Evolutionary conservation across 2,113 vertebrate genomes (phyloP).

Genomic region (Rutilus rutilus): DNA sequence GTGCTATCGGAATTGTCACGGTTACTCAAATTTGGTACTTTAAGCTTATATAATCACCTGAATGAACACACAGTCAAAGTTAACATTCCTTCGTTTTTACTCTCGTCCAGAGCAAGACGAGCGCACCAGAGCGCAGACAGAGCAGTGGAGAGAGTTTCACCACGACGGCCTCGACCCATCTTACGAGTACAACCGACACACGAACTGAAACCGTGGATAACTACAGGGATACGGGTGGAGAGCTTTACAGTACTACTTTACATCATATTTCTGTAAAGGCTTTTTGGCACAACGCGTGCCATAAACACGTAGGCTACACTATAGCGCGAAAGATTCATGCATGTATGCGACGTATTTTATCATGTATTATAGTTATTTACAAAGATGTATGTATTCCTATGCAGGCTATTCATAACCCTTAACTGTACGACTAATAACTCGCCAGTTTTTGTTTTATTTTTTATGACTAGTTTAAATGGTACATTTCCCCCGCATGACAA

Average conservation of each 20-base stretch:
- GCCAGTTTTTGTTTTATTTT: background rate
- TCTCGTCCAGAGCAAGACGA: slow-evolving; percentile 80
- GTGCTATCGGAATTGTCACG: too few relatives aligned
- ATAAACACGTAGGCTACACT: background rate
- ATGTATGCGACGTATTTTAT: background rate
- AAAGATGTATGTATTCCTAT: slow-evolving; percentile 28
- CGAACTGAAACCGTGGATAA: slow-evolving; percentile 65
- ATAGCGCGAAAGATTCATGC: background rate
- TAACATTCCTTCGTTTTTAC: background rate
- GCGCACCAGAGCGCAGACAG: slow-evolving; percentile 76
- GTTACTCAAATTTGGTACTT: background rate
- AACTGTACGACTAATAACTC: background rate
- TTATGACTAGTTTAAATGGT: background rate
- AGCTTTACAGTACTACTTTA: background rate
- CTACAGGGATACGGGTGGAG: background rate
- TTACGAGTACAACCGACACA: slow-evolving; percentile 78
- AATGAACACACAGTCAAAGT: background rate
- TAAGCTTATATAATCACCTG: background rate
- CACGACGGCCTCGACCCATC: slow-evolving; percentile 82
- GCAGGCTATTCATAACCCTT: background rate
- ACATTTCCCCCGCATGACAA: background rate
- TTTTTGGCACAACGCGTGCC: background rate
- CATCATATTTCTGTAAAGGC: background rate
- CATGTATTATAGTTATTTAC: background rate
- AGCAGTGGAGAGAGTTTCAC: slow-evolving; percentile 86